Evolutionary conservation across 1,140 invertebrate genomes (phyloP).

Genomic region (Galendromus occidentalis): DNA sequence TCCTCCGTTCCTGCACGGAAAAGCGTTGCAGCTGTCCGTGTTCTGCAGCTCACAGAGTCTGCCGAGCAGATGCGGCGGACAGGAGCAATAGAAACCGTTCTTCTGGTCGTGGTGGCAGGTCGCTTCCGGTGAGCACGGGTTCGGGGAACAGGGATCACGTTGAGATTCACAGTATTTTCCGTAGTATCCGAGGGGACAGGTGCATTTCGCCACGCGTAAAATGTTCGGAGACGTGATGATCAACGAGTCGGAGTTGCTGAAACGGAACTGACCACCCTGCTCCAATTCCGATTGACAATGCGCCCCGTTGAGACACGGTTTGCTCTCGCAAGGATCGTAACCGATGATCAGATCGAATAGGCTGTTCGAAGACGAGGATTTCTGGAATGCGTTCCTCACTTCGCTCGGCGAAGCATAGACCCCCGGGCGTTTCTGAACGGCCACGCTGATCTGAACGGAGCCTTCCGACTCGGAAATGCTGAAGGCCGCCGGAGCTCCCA

Average conservation of each 20-base stretch:
- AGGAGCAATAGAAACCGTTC: slow-evolving; percentile 58
- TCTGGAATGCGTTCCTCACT: neutral
- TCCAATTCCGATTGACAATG: slow-evolving; percentile 48
- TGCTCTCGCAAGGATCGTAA: slow-evolving; percentile 25
- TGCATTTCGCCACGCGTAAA: slow-evolving; percentile 50
- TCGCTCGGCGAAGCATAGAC: slow-evolving; percentile 16
- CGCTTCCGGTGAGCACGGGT: slow-evolving; percentile 58
- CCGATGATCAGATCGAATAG: slow-evolving; percentile 19
- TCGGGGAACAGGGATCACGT: slow-evolving; percentile 73
- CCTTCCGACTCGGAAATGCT: slow-evolving; percentile 17
- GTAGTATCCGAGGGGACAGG: slow-evolving; percentile 56
- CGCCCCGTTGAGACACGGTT: slow-evolving; percentile 26
- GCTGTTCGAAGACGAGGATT: neutral
- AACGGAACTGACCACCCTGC: slow-evolving; percentile 37
- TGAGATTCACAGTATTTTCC: slow-evolving; percentile 52
- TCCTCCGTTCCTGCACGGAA: slow-evolving; percentile 69
- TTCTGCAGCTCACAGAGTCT: slow-evolving; percentile 59
- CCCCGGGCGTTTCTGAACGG: slow-evolving; percentile 14
- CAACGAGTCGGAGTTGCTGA: slow-evolving; percentile 48
- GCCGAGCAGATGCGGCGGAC: slow-evolving; percentile 51
- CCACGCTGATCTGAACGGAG: slow-evolving; percentile 18
- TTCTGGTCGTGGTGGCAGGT: slow-evolving; percentile 52
- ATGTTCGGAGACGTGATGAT: slow-evolving; percentile 59
- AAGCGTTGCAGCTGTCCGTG: slow-evolving; percentile 56
- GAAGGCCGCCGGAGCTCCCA: slow-evolving; percentile 15